Evolutionary conservation across 2,888 invertebrate genomes (phyloP).

Genomic region (Synanthedon myopaeformis): DNA sequence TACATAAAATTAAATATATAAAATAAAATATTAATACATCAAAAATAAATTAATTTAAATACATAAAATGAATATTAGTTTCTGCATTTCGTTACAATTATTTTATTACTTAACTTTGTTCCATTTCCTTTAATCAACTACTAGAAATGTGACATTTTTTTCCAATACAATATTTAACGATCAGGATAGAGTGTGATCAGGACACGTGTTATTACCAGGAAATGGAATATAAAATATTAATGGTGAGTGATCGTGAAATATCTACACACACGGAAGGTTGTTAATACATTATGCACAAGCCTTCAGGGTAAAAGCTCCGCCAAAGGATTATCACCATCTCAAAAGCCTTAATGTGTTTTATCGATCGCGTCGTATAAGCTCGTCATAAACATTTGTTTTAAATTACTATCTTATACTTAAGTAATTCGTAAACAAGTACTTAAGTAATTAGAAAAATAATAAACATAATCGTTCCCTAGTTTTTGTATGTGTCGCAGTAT

Average conservation of each 20-base stretch:
- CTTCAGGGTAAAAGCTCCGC: neutral
- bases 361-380: neutral
- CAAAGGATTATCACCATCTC: neutral
- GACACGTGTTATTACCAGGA: neutral
- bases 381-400: neutral
- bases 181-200: neutral
- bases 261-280: neutral
- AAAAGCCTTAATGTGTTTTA: neutral
- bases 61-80: no score
- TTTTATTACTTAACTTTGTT: no score
- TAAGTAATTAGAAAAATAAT: no score
- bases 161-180: neutral
- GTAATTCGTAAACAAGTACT: no score
- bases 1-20: no score
- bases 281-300: neutral
- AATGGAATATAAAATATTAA: neutral
- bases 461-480: no score
- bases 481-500: no score
- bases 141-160: no score
- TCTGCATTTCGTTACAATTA: no score
- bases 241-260: neutral
- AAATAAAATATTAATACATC: no score
- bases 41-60: no score
- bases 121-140: no score
- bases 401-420: neutral